phyloP scores from a whole-genome alignment of 2,113 vertebrate genomes.

The Tamias sibiricus region DNA sequence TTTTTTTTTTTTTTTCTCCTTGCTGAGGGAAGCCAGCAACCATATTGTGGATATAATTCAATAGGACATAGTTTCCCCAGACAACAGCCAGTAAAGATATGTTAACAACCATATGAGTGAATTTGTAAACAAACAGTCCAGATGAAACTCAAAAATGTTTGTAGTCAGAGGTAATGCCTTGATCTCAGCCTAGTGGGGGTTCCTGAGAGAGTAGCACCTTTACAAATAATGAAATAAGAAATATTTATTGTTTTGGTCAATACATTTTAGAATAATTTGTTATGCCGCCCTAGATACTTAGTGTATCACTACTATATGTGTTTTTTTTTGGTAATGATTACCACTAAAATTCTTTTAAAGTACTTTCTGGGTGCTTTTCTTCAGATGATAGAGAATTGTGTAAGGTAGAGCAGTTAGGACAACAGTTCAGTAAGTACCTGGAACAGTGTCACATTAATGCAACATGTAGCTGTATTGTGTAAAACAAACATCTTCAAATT shows the following conservation, averaged over 20 bases:
- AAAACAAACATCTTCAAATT: conserved; percentile 10
- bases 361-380: background rate
- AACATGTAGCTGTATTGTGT: background rate
- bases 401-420: background rate
- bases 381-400: background rate
- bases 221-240: background rate
- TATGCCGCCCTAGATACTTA: background rate
- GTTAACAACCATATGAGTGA: background rate
- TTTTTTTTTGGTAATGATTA: background rate
- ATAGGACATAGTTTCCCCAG: background rate
- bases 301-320: background rate
- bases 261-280: background rate
- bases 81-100: background rate
- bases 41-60: background rate
- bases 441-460: background rate
- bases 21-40: background rate
- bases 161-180: background rate
- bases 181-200: background rate
- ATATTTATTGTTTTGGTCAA: background rate
- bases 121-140: background rate
- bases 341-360: background rate
- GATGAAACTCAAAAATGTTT: background rate
- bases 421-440: background rate
- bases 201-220: background rate
- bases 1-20: background rate